phyloP scores from a whole-genome alignment of 2,113 vertebrate species.

The Prionailurus bengalensis region DNA sequence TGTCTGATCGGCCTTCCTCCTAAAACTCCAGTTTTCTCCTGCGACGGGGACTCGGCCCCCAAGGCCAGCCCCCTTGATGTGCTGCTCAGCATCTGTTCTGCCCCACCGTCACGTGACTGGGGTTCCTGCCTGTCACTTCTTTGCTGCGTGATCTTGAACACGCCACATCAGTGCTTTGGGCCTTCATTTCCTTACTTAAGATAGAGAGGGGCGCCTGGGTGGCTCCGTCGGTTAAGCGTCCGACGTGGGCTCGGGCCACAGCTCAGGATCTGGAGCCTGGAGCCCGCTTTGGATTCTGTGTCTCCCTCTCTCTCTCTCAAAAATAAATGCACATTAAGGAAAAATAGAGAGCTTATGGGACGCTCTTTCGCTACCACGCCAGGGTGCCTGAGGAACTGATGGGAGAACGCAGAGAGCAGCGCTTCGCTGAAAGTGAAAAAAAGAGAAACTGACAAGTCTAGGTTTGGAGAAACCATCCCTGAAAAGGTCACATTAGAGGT shows the following conservation, averaged over 20 bases:
- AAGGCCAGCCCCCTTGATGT: not conserved
- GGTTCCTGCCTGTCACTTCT: not conserved
- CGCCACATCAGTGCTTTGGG: not conserved
- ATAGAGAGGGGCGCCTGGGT: not conserved
- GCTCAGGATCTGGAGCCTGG: too few relatives aligned
- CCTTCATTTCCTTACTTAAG: not conserved
- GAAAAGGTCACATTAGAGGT: not conserved
- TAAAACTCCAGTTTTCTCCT: not conserved
- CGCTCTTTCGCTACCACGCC: not conserved
- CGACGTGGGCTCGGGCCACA: too few relatives aligned
- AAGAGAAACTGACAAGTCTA: not conserved
- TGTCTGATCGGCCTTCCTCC: not conserved
- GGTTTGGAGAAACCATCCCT: not conserved
- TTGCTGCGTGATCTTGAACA: not conserved
- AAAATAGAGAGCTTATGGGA: not conserved
- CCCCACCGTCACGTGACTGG: fast-evolving
- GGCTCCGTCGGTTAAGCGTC: too few relatives aligned
- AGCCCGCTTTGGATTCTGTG: too few relatives aligned
- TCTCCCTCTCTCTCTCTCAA: too few relatives aligned
- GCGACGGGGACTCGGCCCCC: too few relatives aligned
- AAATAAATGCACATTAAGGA: too few relatives aligned
- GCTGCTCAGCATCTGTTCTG: not conserved
- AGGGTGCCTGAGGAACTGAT: not conserved
- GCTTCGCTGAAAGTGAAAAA: not conserved
- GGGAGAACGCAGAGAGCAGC: not conserved